Base-by-base conservation (phyloP, 2,797 vertebrate genomes). In the Danio jaintianensis region DNA sequence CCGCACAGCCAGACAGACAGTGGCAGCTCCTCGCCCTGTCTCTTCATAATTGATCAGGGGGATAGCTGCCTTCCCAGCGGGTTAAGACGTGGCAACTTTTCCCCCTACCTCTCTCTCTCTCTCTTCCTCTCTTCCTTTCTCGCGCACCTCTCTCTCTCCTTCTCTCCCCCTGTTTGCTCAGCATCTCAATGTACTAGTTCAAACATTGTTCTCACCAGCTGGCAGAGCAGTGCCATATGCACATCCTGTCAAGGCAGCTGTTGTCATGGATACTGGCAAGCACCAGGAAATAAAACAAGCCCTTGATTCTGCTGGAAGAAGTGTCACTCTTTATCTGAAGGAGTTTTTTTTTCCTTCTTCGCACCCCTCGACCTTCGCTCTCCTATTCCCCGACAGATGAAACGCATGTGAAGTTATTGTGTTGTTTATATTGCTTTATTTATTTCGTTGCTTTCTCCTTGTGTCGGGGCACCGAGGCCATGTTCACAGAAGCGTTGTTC, bases 201-300 rank as follows among this genome's bases (percentile, higher is more conserved):
- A 99, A 99, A 99, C 97, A 99, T 96, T 97, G 96, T 98, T 98
- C 96, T 96, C 96, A 98, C 96, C 97, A 98, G 96, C 97, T 98
- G 96, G 95, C 95, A 96, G 96, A 98, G 96, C 95, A 93, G 94
- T 94, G 92, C 96, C 97, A 97, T 97, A 97, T 97, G 97, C 96
- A 97, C 94, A 95, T 94, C 95, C 96, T 96, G 97, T 98, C 97
- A 98, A 97, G 96, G 96, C 96, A 97, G 96, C 96, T 95, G 97
- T 99, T 97, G 98, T 97, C 97, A 99, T 98, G 97, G 98, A 97
- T 97, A 98, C 97, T 94, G 89, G 95, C 95, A 96, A 96, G 95
- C 96, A 90, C 94, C 94, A 94, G 95, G 86, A 92, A 93, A 90
- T 90, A 94, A 96, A 96, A 93, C 93, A 94, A 93, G 94, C 93